phyloP scores from a whole-genome alignment of 2,113 vertebrate species.

The Cromileptes altivelis region DNA sequence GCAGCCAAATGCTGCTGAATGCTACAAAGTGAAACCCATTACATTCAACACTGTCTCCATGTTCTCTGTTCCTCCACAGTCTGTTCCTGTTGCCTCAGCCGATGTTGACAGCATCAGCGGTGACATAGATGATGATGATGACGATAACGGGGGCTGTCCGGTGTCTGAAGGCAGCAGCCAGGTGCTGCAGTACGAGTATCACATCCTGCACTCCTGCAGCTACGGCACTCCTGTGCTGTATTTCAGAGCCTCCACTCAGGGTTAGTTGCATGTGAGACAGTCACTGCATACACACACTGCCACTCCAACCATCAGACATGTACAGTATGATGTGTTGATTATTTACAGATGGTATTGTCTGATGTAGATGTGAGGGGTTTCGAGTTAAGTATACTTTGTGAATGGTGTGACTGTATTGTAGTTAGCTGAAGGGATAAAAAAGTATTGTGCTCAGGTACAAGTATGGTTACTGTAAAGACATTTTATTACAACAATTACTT shows the following conservation, averaged over 20 bases:
- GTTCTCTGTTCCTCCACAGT: constrained; percentile 21
- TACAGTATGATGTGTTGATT: background rate
- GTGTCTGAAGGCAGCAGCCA: constrained; percentile 16
- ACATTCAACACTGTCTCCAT: too few relatives aligned
- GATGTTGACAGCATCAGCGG: background rate
- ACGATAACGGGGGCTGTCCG: constrained; percentile 5
- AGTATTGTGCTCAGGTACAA: too few relatives aligned
- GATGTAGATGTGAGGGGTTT: background rate
- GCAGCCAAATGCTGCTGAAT: too few relatives aligned
- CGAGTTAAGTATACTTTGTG: too few relatives aligned
- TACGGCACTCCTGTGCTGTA: constrained; percentile 93
- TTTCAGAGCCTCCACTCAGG: constrained; percentile 91
- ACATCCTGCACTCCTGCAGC: constrained; percentile 93
- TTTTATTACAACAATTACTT: too few relatives aligned
- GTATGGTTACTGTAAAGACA: too few relatives aligned
- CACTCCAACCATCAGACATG: too few relatives aligned
- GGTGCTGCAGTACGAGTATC: constrained; percentile 92
- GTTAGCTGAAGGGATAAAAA: too few relatives aligned
- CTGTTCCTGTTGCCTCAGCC: fast-evolving
- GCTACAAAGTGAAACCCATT: too few relatives aligned
- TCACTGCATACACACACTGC: background rate
- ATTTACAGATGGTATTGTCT: background rate
- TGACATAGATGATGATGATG: constrained; percentile 34
- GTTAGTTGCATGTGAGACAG: constrained; percentile 72
- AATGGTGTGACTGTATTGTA: background rate